phyloP scores from a whole-genome alignment of 1,140 invertebrate genomes.

The Caligus rogercresseyi region DNA sequence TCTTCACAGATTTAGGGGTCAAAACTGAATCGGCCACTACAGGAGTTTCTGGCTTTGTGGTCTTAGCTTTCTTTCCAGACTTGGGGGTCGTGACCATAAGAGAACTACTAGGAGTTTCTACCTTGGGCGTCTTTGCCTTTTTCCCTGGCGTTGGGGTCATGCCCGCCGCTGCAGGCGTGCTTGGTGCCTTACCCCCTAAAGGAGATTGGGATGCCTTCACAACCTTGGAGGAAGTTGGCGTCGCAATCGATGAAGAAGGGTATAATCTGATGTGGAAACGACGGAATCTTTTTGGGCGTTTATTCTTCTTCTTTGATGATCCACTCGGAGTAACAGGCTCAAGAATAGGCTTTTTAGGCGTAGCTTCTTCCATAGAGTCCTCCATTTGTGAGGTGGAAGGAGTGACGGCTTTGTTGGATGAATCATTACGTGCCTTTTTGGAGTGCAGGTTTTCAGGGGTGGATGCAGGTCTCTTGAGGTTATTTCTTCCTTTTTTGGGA shows the following conservation, averaged over 20 bases:
- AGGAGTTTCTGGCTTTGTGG: no score
- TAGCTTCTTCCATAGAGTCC: neutral
- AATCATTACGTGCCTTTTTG: no score
- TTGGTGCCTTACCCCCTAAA: neutral
- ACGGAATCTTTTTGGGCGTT: neutral
- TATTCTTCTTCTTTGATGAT: neutral
- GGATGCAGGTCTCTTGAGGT: neutral
- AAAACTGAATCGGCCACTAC: neutral
- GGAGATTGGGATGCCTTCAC: neutral
- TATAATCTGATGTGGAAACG: neutral
- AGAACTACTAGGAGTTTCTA: no score
- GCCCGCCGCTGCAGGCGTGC: neutral
- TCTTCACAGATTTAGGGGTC: neutral
- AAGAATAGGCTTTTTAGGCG: neutral
- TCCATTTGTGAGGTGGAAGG: neutral
- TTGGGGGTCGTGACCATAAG: neutral
- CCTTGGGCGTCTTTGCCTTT: neutral
- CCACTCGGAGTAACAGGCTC: neutral
- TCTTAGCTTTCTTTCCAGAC: neutral
- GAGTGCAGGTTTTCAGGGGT: neutral
- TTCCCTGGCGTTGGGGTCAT: neutral
- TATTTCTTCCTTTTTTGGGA: neutral
- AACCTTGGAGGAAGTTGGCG: neutral
- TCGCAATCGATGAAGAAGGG: neutral
- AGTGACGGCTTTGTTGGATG: neutral